These are phyloP conservation scores for Eupithecia inturbata DNA, from an alignment of 2,888 invertebrate genomes.

Conservation along the genomic window DNA sequence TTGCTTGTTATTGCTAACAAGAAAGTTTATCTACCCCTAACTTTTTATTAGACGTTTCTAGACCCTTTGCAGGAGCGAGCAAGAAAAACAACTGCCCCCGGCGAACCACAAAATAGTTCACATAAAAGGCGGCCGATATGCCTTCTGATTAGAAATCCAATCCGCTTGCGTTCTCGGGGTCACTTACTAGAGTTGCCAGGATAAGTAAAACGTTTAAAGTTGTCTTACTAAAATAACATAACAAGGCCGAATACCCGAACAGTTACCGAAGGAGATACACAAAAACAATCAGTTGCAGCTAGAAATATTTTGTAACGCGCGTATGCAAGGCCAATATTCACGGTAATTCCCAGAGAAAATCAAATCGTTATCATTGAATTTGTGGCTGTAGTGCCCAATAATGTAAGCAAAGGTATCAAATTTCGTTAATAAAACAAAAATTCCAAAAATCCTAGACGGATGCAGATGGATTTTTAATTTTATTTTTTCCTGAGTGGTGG, in stretches of 20 bases:
- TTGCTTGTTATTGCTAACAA: constrained; percentile 20
- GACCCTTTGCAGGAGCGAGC: constrained; percentile 5
- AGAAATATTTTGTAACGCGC: too few species aligned
- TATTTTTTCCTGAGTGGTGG: too few species aligned
- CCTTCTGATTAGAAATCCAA: constrained; percentile 59
- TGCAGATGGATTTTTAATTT: too few species aligned
- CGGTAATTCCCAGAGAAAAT: too few species aligned
- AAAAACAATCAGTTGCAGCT: too few species aligned
- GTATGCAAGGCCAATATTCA: too few species aligned
- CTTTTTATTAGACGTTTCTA: constrained; percentile 25
- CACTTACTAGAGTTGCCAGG: constrained; percentile 18
- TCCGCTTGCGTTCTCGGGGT: constrained; percentile 39
- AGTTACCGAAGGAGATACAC: too few species aligned
- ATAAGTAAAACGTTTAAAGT: neutral
- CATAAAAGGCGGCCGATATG: constrained; percentile 53
- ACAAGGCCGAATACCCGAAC: neutral
- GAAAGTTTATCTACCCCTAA: constrained; percentile 3
- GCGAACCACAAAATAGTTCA: constrained; percentile 50
- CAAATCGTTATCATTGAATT: too few species aligned
- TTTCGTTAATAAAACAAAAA: too few species aligned
- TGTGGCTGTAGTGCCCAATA: too few species aligned
- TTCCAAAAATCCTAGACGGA: too few species aligned
- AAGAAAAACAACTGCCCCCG: constrained; percentile 41
- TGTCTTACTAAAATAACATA: neutral
- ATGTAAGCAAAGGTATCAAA: too few species aligned